A percentile compares a stretch with the other conserved stretches of the same genome.
Conservation (phyloP, 2,888 invertebrate species). For the Eretmocerus hayati region DNA sequence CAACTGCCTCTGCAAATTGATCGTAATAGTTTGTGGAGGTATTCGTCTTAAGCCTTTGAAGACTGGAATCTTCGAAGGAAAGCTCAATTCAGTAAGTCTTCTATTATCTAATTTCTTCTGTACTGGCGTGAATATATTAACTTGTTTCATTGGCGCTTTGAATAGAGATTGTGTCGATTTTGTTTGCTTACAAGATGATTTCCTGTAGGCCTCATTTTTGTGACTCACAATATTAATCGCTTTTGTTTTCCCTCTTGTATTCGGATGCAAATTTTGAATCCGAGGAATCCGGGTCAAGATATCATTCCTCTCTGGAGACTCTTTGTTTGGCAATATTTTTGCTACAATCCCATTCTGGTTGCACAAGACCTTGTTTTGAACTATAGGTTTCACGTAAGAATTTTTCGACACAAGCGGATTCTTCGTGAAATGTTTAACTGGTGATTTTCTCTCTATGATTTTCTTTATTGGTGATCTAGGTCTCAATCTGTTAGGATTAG, state of each 20-base stretch:
- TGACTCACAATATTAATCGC: neutral
- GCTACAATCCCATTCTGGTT: conserved; percentile 9
- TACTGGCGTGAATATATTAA: neutral
- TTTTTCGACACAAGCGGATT: conserved; percentile 3
- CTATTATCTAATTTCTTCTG: conserved; percentile 8
- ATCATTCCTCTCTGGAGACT: conserved; percentile 4
- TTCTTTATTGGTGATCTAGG: conserved; percentile 39
- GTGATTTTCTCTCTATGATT: conserved; percentile 34
- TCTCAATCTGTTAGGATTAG: conserved; percentile 24
- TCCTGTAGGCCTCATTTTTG: conserved; percentile 10
- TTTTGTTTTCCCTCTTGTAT: conserved; percentile 7
- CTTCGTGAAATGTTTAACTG: conserved; percentile 28
- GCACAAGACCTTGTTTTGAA: conserved; percentile 9
- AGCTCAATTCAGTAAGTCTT: neutral
- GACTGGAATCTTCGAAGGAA: conserved; percentile 35
- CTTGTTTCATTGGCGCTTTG: conserved; percentile 1
- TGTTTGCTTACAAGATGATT: neutral
- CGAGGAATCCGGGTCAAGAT: conserved; percentile 5
- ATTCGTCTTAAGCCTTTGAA: conserved; percentile 25
- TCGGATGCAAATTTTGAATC: conserved; percentile 3
- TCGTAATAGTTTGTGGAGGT: conserved; percentile 25
- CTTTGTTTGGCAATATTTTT: conserved; percentile 3
- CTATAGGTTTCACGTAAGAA: conserved; percentile 4
- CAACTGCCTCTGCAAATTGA: conserved; percentile 24
- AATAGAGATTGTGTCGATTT: conserved; percentile 1